Base-by-base conservation (phyloP, 2,888 invertebrate genomes). In the Strigamia transsilvanica region DNA sequence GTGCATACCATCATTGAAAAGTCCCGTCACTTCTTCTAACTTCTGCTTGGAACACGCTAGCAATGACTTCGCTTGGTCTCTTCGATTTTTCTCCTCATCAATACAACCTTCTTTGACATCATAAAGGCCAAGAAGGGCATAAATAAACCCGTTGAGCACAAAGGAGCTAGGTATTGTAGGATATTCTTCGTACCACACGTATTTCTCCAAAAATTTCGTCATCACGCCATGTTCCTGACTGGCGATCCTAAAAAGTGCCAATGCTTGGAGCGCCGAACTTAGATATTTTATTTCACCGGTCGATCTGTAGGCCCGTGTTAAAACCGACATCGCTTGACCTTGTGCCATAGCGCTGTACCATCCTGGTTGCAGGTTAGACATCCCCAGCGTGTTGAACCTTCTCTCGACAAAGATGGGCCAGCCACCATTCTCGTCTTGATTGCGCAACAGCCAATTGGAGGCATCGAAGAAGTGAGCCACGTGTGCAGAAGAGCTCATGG, bases 321-420 rank as follows among this genome's bases (percentile, higher is more conserved):
- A 90, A n/a, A 99, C 92, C 0, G 98, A 98, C 85, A 99, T 94
- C 32, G 93, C 90, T 83, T 99, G 99, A 0, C 99, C 99, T 88
- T 99, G 99, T 2, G 96, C 97, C 99, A 99, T 99, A 0, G 98
- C 96, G 0, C 98, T 98, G 88, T 97, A 94, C 97, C 97, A 97
- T 83, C 97, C 97, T 1, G 96, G 93, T 85, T 91, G 90, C 79
- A 98, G 91, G 85, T 94, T 93, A 9, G 92, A 91, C 88, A 94
- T 93, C 32, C 93, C 93, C 78, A 92, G 85, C 93, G 91, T 89
- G 91, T 93, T 86, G 61, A 87, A 82, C 27, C 84, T 84, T 42
- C 97, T 90, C 82, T 91, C 91, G 79, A 97, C 97, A 81, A 94
- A 94, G 87, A 97, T 95, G 79, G 95, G 91, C 97, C 98, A 99